Base-by-base conservation (phyloP, 2,113 vertebrate genomes). In the Passer domesticus region DNA sequence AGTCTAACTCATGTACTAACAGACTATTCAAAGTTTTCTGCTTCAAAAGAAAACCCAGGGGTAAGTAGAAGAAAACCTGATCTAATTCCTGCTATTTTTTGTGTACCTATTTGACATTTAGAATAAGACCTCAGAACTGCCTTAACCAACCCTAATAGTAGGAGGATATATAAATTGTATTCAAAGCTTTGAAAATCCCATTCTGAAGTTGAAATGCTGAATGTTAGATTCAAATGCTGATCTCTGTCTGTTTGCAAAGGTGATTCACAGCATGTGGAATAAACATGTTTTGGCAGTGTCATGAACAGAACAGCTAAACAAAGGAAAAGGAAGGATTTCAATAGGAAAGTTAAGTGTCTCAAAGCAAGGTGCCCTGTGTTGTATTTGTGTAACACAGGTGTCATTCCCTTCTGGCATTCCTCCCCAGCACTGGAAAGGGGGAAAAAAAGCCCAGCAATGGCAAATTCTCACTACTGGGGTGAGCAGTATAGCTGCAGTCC, bases 201-300 rank as follows among this genome's bases (percentile, higher is more conserved):
- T 83, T 87, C 52, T 44, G 55, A 89, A 74, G 88, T 47, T 81
- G 85, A 83, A 81, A 86, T 70, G 80, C 50, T 50, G 86, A 72
- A 80, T 24, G 63, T 74, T 86, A 69, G 86, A 90, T 74, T 74
- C 50, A 74, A 69, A 67, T 47, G 1, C 74, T 55, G 85, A 87
- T 96, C 83, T 91, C 74, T 89, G 62, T 46, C 70, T 76, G 62
- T 82, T 96, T 94, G 68, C 56, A 86, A 86, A 94, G 85, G 83
- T 83, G 90, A 92, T 59, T 80, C 19, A 11, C 76, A 59, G 70
- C 24, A 6, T 77, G 79, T 66, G 80, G 68, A 90, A 93, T 74
- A 88, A 92, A 90, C 39, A 55, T 21, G 52, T 77, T 93, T 83
- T 70, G 83, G 64, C 88, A 93, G 41, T 23, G 25, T 67, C 79